A percentile compares a stretch with the other conserved stretches of the same genome.
Conservation (phyloP, 2,797 vertebrate species). For the Amphiprion clarkii region DNA sequence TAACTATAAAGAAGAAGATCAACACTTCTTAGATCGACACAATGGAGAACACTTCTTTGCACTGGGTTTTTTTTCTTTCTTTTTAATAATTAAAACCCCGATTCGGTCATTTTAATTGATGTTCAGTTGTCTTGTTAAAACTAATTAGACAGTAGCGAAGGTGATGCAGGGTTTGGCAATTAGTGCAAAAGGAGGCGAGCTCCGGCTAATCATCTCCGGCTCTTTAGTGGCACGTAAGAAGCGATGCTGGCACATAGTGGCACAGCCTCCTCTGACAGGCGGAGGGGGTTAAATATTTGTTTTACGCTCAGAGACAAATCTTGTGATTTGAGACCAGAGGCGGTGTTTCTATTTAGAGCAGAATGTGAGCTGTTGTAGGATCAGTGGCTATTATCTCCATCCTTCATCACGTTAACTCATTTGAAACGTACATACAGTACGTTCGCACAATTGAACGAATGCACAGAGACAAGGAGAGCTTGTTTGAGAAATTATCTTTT, state of each 20-base stretch:
- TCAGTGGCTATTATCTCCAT: constrained; percentile 16
- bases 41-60: not conserved
- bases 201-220: constrained; percentile 92
- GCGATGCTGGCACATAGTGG: constrained; percentile 42
- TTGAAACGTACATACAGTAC: not conserved
- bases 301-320: constrained; percentile 33
- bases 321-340: constrained; percentile 2
- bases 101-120: constrained; percentile 73
- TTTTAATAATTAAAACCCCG: constrained; percentile 23
- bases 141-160: constrained; percentile 88
- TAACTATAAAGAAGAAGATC: not conserved
- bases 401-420: not conserved
- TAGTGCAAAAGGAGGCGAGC: constrained; percentile 90
- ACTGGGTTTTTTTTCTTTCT: not conserved
- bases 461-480: not conserved
- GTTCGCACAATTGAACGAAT: not conserved
- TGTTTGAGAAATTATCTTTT: constrained; percentile 29
- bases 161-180: constrained; percentile 92
- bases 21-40: not conserved
- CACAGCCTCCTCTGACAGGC: constrained; percentile 22
- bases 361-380: constrained; percentile 3
- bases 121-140: constrained; percentile 66
- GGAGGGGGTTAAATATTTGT: constrained; percentile 30
- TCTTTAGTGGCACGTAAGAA: constrained; percentile 87
- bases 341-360: constrained; percentile 7